Conservation (phyloP, 1,140 invertebrate species). For the Lordiphosa mommai region DNA sequence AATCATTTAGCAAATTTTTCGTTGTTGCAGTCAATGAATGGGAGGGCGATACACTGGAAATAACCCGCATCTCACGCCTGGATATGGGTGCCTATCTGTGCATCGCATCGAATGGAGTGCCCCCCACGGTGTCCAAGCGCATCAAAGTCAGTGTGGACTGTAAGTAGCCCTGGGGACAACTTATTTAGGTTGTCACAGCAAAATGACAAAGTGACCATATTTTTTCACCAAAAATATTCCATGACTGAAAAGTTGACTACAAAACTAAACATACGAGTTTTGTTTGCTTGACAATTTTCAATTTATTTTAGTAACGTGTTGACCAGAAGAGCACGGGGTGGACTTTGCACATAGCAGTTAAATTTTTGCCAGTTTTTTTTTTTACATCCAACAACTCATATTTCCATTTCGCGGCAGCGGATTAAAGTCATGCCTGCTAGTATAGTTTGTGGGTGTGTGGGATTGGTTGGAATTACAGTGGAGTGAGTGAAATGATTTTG, state of each 20-base stretch:
- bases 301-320: constrained; percentile 53
- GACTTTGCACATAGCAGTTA: constrained; percentile 18
- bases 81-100: constrained; percentile 95
- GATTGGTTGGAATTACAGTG: constrained; percentile 8
- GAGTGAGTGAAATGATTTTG: neutral
- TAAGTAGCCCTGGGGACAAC: constrained; percentile 83
- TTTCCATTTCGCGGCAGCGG: constrained; percentile 52
- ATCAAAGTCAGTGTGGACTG: constrained; percentile 97
- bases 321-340: constrained; percentile 12
- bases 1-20: constrained; percentile 53
- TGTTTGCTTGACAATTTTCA: constrained; percentile 24
- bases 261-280: constrained; percentile 25
- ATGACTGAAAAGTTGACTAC: neutral
- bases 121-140: constrained; percentile 91
- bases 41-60: constrained; percentile 91
- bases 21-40: constrained; percentile 86
- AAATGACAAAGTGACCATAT: constrained; percentile 32
- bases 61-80: constrained; percentile 90
- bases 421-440: constrained; percentile 40
- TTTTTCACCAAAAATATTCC: too few relatives aligned
- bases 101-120: constrained; percentile 87
- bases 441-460: neutral
- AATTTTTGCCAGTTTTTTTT: constrained; percentile 11
- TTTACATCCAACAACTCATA: constrained; percentile 40
- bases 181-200: constrained; percentile 2